These are phyloP conservation scores for Ptilorrhoa leucosticta DNA, from an alignment of 2,113 vertebrate genomes.

Conservation along the genomic window DNA sequence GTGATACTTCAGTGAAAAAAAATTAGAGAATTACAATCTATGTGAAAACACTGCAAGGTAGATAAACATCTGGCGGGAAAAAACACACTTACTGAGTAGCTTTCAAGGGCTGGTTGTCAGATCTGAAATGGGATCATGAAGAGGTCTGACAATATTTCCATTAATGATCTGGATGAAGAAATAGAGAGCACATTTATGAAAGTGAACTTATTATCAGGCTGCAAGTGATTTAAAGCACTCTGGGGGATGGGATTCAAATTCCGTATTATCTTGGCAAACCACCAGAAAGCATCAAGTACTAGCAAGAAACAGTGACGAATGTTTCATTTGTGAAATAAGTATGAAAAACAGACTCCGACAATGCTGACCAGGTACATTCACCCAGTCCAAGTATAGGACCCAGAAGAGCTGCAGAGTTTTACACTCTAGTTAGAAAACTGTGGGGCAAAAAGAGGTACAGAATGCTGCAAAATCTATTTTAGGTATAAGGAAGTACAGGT, in stretches of 20 bases:
- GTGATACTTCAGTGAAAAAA: not conserved
- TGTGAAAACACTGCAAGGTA: not conserved
- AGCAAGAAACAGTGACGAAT: not conserved
- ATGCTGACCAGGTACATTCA: not conserved
- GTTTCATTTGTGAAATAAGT: not conserved
- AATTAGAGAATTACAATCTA: not conserved
- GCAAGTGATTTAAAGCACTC: not conserved
- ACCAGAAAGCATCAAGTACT: not conserved
- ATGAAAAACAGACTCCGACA: not conserved
- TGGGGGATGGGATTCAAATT: not conserved
- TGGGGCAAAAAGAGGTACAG: not conserved
- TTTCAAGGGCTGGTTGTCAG: constrained; percentile 39
- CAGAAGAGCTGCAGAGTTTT: not conserved
- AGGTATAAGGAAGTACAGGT: not conserved
- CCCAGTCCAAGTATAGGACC: not conserved
- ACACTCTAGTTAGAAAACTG: not conserved
- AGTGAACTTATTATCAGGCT: not conserved
- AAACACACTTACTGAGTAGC: constrained; percentile 13
- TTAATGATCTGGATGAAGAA: constrained; percentile 52
- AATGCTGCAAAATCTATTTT: not conserved
- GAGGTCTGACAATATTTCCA: constrained; percentile 41
- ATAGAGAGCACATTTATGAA: constrained; percentile 32
- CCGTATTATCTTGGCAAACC: not conserved
- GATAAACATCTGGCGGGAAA: not conserved
- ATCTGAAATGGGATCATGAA: constrained; percentile 48